These are phyloP conservation scores for Eumaeus atala DNA, from an alignment of 1,140 invertebrate genomes.

Conservation along the genomic window DNA sequence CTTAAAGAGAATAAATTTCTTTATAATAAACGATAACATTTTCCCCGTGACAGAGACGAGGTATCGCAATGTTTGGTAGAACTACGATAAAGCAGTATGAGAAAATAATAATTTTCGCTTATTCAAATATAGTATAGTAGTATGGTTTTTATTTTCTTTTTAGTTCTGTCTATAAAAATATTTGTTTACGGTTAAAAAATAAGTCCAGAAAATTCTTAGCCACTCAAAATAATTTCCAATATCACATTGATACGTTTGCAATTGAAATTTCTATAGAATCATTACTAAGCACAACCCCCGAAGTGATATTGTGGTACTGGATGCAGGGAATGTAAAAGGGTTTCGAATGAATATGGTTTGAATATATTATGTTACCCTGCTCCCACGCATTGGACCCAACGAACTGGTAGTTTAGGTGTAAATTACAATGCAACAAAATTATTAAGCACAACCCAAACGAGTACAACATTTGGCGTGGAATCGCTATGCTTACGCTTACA, in stretches of 20 bases:
- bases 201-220: background rate
- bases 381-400: background rate
- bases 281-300: background rate
- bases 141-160: too few species aligned
- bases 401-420: background rate
- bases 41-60: too few species aligned
- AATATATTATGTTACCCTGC: background rate
- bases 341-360: conserved; percentile 6
- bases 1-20: too few species aligned
- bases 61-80: too few species aligned
- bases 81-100: too few species aligned
- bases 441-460: background rate
- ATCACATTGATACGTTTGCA: background rate
- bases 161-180: too few species aligned
- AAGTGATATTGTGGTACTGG: background rate
- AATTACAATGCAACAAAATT: background rate
- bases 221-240: conserved; percentile 3
- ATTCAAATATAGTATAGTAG: too few species aligned
- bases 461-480: conserved; percentile 1
- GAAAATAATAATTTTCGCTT: too few species aligned
- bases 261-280: background rate
- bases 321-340: conserved; percentile 5
- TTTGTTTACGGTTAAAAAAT: too few species aligned
- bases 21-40: too few species aligned
- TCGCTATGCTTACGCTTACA: conserved; percentile 6